A percentile compares a stretch with the other conserved stretches of the same genome.
Conservation (phyloP, 2,113 vertebrate genomes). For the Dicerorhinus sumatrensis region DNA sequence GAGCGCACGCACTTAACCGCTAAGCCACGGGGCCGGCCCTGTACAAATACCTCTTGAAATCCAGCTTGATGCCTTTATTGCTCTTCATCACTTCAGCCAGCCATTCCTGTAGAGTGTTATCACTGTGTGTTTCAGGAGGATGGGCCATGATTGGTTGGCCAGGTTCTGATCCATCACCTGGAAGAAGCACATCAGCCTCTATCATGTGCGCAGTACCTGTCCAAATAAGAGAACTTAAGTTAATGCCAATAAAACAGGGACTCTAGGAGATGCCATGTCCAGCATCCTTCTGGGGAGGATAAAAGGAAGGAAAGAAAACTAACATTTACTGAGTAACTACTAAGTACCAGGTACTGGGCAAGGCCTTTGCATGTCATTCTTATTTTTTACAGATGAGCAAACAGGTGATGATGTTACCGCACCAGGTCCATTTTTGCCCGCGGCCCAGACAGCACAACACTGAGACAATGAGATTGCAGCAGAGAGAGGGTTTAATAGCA, state of each 20-base stretch:
- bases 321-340: background rate
- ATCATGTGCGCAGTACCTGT: constrained; percentile 94
- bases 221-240: background rate
- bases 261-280: background rate
- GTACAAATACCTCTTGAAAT: constrained; percentile 95
- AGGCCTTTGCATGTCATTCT: accelerated
- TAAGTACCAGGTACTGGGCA: background rate
- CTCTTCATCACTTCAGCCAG: constrained; percentile 86
- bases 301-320: background rate
- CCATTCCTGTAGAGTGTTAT: constrained; percentile 94
- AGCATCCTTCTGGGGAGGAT: background rate
- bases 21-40: no score
- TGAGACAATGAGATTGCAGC: no score
- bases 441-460: no score
- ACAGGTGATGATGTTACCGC: background rate
- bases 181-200: constrained; percentile 94
- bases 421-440: no score
- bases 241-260: background rate
- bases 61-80: constrained; percentile 95
- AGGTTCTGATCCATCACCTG: constrained; percentile 78
- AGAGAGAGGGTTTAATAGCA: no score
- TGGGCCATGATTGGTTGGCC: constrained; percentile 95
- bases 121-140: constrained; percentile 93
- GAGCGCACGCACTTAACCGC: no score
- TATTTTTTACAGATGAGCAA: background rate